Evolutionary conservation across 2,888 invertebrate species (phyloP), one percentile per base, ranked within the genome.

Genomic region (Agrochola litura): DNA sequence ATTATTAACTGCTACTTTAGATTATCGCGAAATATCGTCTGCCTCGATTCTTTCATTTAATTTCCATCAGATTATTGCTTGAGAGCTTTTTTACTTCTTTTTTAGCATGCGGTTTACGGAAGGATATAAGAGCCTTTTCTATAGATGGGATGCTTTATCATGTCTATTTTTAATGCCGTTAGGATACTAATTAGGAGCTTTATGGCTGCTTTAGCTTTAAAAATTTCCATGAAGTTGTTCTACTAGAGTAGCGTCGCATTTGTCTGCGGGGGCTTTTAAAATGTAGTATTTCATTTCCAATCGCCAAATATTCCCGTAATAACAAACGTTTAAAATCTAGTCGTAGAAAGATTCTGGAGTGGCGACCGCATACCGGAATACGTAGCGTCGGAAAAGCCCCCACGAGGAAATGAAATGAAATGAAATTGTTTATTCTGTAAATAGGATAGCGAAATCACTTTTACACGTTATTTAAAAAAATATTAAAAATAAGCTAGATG

Each of bases 11-110:
- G 19, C 41, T 65, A 25, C 41, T 77, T 52, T 46, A 41, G 46
- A 72, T 61, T 69, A 73, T 61, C 22, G 14, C 54, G 25, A 61
- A 69, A 61, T 54, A 60, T 64, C 19, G 37, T 6, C 41, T 1
- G 30, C 3, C 43, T 67, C 14, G 30, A 66, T 70, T 81, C 12
- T 49, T 46, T 52, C 43, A 30, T 68, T 80, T 49, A 22, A 61
- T 61, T 70, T 63, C 12, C 8, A 68, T 58, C 25, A 25, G 22
- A 81, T 67, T 70, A 37, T 54, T 68, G 22, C 14, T 60, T 6
- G 30, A 22, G 0, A 61, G 14, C 2, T 56, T 61, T 61, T 70
- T 56, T 6, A 41, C 0, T 65, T 61, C 0, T 22, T 58, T 77
- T 77, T 60, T 60, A 58, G n/a, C 19, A 1, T 37, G 22, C 10